Evolutionary conservation across 2,888 invertebrate species (phyloP), one percentile per base, ranked within the genome.

Genomic region (Tetropium fuscum): DNA sequence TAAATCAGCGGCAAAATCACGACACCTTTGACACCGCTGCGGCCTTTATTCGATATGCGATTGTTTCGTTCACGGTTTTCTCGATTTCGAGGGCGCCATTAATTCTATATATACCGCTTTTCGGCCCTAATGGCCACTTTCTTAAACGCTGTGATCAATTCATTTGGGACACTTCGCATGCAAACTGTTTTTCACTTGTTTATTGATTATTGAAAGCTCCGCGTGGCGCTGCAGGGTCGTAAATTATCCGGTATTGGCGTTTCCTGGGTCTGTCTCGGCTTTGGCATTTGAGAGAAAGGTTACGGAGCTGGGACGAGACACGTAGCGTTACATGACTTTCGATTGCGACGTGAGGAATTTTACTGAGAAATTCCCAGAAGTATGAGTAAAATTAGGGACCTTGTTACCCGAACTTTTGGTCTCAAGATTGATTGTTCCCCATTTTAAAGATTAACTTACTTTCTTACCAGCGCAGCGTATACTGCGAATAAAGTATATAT

Each of bases 201-300:
- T 62, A 64, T 64, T 45, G 64, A 64, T 64, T 61, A 64, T 64
- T 58, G 64, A 54, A 57, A 57, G 56, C 22, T 34, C 22, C 41
- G n/a, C 32, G 41, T 32, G 41, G 41, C 34, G 20, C 6, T 11
- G 38, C 38, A 15, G n/a, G 30, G 34, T 45, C 44, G 55, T 55
- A 55, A 47, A 55, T 47, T 55, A 55, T 45, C 45, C 54, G 22
- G 22, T 25, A 45, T 45, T 54, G 54, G 40, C 47, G 30, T 55
- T 55, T 55, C 18, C 15, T 47, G 30, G 36, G 47, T 13, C 15
- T 32, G 47, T 47, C 55, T 27, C 13, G 27, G 30, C 16, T 47
- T 38, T 55, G 55, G 27, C 55, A 47, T 55, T 47, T 55, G 27
- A 19, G 11, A 34, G 19, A 55, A 40, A 55, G 47, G 45, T 47